Evolutionary conservation across 1,140 invertebrate species (phyloP).

Genomic region (Trichonephila clavipes): DNA sequence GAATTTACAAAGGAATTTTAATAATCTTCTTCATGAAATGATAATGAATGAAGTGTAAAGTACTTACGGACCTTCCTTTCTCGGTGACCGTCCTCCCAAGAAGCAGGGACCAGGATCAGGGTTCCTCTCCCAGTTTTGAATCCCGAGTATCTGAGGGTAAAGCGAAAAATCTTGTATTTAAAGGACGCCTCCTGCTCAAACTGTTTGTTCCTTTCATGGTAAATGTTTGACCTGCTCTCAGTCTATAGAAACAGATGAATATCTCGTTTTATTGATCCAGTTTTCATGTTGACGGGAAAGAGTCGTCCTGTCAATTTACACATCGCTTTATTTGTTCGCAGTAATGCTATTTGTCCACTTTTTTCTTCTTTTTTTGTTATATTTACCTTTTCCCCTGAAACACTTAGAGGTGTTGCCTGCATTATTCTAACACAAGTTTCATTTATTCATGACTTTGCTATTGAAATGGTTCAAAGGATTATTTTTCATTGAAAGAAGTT

Average conservation of each 20-base stretch:
- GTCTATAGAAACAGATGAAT: conserved; percentile 77
- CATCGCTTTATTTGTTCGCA: conserved; percentile 74
- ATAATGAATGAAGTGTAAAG: background rate
- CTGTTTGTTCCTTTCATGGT: conserved; percentile 75
- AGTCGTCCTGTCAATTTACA: conserved; percentile 74
- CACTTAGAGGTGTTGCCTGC: conserved; percentile 52
- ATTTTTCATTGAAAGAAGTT: conserved; percentile 1
- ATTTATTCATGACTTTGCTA: conserved; percentile 15
- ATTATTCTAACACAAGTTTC: conserved; percentile 58
- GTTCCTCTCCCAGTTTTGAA: conserved; percentile 60
- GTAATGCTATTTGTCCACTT: conserved; percentile 73
- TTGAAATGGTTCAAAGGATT: conserved; percentile 27
- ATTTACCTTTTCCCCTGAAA: conserved; percentile 45
- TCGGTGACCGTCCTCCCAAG: background rate
- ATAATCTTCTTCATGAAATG: background rate
- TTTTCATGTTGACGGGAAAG: conserved; percentile 75
- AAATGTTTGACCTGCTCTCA: conserved; percentile 75
- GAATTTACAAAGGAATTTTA: background rate
- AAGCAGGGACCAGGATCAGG: conserved; percentile 22
- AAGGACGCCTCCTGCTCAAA: conserved; percentile 75
- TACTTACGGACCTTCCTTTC: background rate
- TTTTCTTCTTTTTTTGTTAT: conserved; percentile 16
- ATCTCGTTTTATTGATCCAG: conserved; percentile 76
- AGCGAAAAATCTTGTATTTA: conserved; percentile 67
- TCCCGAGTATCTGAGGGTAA: conserved; percentile 55